phyloP scores from a whole-genome alignment of 2,797 vertebrate genomes.

The Linurgus olivaceus region DNA sequence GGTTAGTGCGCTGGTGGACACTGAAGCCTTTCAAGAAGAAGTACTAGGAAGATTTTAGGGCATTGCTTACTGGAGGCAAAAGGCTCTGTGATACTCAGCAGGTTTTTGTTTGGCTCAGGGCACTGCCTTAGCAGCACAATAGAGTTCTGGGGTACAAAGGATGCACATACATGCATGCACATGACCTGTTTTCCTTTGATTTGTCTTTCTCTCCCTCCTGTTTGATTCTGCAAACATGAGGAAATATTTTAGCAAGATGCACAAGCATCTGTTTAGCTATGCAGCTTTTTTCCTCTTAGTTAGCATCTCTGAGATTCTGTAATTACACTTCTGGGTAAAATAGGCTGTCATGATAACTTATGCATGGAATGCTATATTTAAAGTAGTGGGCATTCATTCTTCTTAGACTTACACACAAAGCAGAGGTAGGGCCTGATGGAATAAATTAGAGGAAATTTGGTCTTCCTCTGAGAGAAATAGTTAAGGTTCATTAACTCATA shows the following conservation, averaged over 20 bases:
- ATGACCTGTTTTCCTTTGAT: conserved; percentile 34
- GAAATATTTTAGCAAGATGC: conserved; percentile 38
- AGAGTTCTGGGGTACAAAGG: not conserved
- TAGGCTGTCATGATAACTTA: conserved; percentile 29
- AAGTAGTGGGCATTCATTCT: not conserved
- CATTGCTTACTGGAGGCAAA: not conserved
- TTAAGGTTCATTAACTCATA: not conserved
- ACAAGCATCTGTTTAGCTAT: conserved; percentile 51
- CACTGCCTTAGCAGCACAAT: not conserved
- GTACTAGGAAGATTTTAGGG: not conserved
- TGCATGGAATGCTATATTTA: not conserved
- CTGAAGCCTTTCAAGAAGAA: not conserved
- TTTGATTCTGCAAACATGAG: not conserved
- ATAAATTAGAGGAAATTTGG: not conserved
- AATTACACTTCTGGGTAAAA: conserved; percentile 55
- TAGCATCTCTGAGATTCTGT: conserved; percentile 54
- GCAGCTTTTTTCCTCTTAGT: conserved; percentile 45
- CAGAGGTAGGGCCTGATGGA: not conserved
- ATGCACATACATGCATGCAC: not conserved
- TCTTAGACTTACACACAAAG: not conserved
- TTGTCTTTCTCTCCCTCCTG: conserved; percentile 4
- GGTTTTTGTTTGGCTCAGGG: not conserved
- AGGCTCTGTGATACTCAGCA: not conserved
- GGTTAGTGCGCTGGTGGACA: not conserved
- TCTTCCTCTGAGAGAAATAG: not conserved